Evolutionary conservation across 2,888 invertebrate species (phyloP), one percentile per base, ranked within the genome.

Genomic region (Periphyllus acericola): DNA sequence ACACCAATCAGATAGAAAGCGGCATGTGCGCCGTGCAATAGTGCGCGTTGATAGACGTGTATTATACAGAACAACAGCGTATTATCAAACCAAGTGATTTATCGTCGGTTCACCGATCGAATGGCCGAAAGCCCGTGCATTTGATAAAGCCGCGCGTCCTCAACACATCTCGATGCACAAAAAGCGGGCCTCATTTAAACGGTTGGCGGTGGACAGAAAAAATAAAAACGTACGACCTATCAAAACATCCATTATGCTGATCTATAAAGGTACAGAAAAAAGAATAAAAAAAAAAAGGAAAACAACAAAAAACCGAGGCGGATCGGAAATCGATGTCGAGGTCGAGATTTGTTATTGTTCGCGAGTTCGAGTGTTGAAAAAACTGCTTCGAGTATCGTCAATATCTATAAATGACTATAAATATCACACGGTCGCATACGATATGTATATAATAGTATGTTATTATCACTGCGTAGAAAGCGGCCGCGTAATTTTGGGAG

Each of bases 171-270:
- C 14, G 75, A 5, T 29, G 40, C 25, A 40, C 55, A 83, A 83
- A 83, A 74, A 75, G 29, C 75, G 36, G 14, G 60, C 17, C 82
- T 82, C 82, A 25, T 82, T 82, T 82, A 72, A 82, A 82, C 82
- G 82, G 72, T 82, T 52, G 72, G 32, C 14, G 71, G 21, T 21
- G 29, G 68, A 25, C 8, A 11, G 32, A 60, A 55, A 55, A 72
- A 74, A 74, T 72, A 75, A 75, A 75, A 83, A 76, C 40, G 34
- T 75, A 74, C 29, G 74, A 83, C 29, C 36, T 75, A 75, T 74
- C 74, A 60, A 60, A 75, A 83, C 76, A 66, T 66, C 75, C 66
- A 75, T 83, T 83, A 83, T 75, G 75, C 40, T 66, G 66, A 83
- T 83, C 40, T 21, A 46, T 14, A 29, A 66, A 75, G 66, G 66